A percentile compares a stretch with the other conserved stretches of the same genome.
These are phyloP conservation scores for Aphrophora alni DNA, from an alignment of 2,888 invertebrate genomes.

Conservation along the genomic window DNA sequence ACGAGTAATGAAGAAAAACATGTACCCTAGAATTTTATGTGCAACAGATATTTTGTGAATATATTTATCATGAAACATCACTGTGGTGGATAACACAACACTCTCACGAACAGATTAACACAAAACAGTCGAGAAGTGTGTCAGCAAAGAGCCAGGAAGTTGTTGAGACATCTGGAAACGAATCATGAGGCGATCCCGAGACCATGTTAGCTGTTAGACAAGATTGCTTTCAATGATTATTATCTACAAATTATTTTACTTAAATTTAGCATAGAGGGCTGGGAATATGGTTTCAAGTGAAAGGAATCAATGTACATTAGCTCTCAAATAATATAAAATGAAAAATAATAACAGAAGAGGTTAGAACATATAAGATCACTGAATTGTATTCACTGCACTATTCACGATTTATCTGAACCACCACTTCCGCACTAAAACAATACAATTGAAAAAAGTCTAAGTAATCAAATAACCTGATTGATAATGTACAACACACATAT, in stretches of 20 bases:
- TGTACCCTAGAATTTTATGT: no score
- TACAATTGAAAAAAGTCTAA: no score
- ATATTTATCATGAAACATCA: no score
- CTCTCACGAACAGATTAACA: background rate
- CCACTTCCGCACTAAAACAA: conserved; percentile 7
- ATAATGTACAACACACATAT: no score
- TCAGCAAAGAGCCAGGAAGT: background rate
- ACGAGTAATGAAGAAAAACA: no score
- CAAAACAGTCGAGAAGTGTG: background rate
- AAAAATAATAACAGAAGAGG: no score
- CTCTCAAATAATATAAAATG: no score
- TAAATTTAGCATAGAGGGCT: background rate
- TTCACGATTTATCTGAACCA: background rate
- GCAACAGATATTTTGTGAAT: no score
- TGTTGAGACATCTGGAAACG: background rate
- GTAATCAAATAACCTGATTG: no score
- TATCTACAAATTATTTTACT: background rate
- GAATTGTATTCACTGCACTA: background rate
- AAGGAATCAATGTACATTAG: no score
- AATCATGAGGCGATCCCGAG: background rate
- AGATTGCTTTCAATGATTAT: background rate
- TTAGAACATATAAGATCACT: background rate
- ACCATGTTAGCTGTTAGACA: background rate
- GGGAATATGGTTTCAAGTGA: no score
- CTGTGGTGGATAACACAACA: background rate